Evolutionary conservation across 1,140 invertebrate genomes (phyloP), one percentile per base, ranked within the genome.

Genomic region (Drosophila tropicalis): DNA sequence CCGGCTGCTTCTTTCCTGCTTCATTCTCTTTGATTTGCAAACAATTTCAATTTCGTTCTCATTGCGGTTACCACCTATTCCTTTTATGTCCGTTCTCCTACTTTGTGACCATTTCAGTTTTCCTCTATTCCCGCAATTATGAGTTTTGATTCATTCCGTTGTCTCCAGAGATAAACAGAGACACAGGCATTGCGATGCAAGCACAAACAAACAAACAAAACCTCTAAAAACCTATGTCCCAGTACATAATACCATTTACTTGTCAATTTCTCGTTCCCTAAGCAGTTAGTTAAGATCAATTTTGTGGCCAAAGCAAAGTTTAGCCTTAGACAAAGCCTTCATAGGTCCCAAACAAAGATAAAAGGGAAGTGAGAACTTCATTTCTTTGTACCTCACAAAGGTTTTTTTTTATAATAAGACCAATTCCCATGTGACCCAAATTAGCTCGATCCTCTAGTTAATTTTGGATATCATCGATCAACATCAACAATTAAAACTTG

Each of bases 21-120:
- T 39, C 36, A 39, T 39, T 76, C 47, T 69, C 72, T 76, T 70
- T 87, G 83, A 82, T 79, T 86, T 79, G 83, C 83, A 82, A 85
- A 86, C 83, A 77, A 79, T 86, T 78, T 73, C 67, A 65, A 67
- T 62, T 79, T 67, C 68, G 71, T 77, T 67, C 61, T 12, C 44
- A 51, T 51, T 69, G 70, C 58, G 29, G 34, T 29, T 29, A 29
- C 62, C 32, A 75, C 54, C 44, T 51, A 51, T 19, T 9, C 44
- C 44, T 9, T 17, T 12, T 9, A 12, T 51, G 44, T 36, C 2
- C 5, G 29, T 22, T 22, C 6, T 6, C 1, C 41, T 9, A 44
- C 41, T 44, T 44, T 44, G n/a, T 44, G 41, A 44, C 41, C 41
- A n/a, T 51, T 51, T 10, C 17, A 19, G 9, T 51, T 44, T 44